Conservation (phyloP, 2,113 vertebrate genomes). For the Myrmecophaga tridactyla region DNA sequence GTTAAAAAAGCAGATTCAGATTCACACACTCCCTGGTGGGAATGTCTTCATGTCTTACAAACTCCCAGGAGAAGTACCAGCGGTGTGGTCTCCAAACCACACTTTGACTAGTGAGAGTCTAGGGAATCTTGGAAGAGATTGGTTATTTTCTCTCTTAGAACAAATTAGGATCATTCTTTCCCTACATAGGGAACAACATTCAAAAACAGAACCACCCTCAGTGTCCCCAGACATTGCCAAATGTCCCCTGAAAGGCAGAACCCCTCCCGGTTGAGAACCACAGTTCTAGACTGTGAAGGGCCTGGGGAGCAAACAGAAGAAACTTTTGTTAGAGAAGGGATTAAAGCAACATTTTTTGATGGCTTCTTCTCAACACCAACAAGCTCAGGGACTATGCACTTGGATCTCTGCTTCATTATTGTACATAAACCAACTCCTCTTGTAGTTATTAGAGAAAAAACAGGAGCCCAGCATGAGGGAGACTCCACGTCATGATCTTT, state of each 20-base stretch:
- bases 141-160: background rate
- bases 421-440: background rate
- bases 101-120: background rate
- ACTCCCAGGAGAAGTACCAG: background rate
- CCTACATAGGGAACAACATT: background rate
- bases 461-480: background rate
- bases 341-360: background rate
- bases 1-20: background rate
- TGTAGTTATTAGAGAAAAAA: background rate
- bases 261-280: background rate
- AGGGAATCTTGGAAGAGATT: background rate
- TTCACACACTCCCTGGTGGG: background rate
- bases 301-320: background rate
- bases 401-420: background rate
- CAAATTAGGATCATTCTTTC: background rate
- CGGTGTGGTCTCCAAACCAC: background rate
- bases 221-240: background rate
- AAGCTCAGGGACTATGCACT: background rate
- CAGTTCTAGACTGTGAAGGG: background rate
- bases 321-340: background rate
- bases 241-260: background rate
- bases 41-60: background rate
- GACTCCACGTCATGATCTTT: background rate
- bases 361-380: background rate
- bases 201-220: background rate